These are phyloP conservation scores for Pelochelys cantorii DNA, from an alignment of 2,797 vertebrate species.

Conservation along the genomic window DNA sequence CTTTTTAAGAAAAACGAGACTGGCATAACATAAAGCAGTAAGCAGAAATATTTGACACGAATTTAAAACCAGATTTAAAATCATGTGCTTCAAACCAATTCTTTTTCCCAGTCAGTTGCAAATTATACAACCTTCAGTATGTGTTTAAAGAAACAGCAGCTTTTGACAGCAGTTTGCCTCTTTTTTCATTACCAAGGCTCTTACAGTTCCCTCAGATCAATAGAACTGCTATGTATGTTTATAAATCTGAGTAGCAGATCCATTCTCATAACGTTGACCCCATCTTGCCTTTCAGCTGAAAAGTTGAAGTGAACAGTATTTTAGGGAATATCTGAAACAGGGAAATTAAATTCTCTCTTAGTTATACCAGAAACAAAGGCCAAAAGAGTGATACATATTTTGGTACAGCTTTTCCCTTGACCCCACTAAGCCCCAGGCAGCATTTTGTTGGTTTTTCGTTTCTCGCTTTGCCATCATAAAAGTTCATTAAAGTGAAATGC, in stretches of 20 bases:
- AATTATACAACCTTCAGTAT: background rate
- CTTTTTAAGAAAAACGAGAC: background rate
- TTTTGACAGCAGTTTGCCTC: slow-evolving; percentile 1
- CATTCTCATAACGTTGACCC: slow-evolving; percentile 49
- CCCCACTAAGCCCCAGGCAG: slow-evolving; percentile 4
- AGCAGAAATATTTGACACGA: background rate
- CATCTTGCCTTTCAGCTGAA: slow-evolving; percentile 62
- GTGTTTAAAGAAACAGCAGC: background rate
- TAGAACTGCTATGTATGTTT: slow-evolving; percentile 19
- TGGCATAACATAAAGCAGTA: background rate
- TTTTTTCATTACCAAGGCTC: slow-evolving; percentile 46
- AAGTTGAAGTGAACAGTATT: slow-evolving; percentile 57
- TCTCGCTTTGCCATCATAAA: background rate
- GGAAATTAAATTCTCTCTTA: slow-evolving; percentile 59
- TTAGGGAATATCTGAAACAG: slow-evolving; percentile 40
- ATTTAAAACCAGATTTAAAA: slow-evolving; percentile 35
- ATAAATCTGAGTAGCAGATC: slow-evolving; percentile 59
- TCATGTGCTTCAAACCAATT: background rate
- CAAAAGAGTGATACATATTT: background rate
- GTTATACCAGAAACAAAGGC: background rate
- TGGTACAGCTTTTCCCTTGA: slow-evolving; percentile 25
- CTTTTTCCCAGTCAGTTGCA: background rate
- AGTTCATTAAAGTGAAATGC: slow-evolving; percentile 1
- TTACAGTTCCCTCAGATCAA: slow-evolving; percentile 60
- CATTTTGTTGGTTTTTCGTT: slow-evolving; percentile 32